Evolutionary conservation across 2,888 invertebrate genomes (phyloP).

Genomic region (Drosophila histrio): DNA sequence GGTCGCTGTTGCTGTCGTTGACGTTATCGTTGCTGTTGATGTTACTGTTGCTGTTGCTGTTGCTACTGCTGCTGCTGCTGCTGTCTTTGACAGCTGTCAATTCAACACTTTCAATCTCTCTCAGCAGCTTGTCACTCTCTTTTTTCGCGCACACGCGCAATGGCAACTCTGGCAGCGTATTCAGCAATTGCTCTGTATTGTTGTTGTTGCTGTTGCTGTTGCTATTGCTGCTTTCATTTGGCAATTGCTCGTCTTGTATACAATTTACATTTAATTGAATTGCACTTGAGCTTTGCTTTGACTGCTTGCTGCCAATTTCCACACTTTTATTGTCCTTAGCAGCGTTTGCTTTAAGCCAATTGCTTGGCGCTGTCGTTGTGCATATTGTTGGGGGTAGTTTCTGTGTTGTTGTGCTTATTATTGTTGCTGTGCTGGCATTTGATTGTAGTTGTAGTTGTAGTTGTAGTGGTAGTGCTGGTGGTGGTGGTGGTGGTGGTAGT

Average conservation of each 20-base stretch:
- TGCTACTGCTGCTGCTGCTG: conserved; percentile 22
- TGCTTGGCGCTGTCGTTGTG: conserved; percentile 6
- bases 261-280: conserved; percentile 66
- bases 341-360: conserved; percentile 6
- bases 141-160: conserved; percentile 54
- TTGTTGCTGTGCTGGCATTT: conserved; percentile 52
- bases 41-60: conserved; percentile 18
- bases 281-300: conserved; percentile 60
- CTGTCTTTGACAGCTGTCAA: conserved; percentile 30
- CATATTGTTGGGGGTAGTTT: conserved; percentile 59
- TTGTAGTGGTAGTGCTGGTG: conserved; percentile 37
- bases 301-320: conserved; percentile 15
- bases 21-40: background rate
- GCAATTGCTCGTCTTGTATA: conserved; percentile 44
- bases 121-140: conserved; percentile 20
- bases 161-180: conserved; percentile 41
- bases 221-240: conserved; percentile 49
- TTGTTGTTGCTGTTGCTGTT: conserved; percentile 34
- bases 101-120: conserved; percentile 20
- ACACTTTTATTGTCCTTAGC: conserved; percentile 50
- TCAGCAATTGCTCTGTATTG: conserved; percentile 57
- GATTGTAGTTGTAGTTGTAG: conserved; percentile 26
- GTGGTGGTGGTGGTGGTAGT: conserved; percentile 32
- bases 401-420: conserved; percentile 51
- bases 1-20: conserved; percentile 12